Conservation (phyloP, 1,140 invertebrate species). For the Macrocentrus cingulum region DNA sequence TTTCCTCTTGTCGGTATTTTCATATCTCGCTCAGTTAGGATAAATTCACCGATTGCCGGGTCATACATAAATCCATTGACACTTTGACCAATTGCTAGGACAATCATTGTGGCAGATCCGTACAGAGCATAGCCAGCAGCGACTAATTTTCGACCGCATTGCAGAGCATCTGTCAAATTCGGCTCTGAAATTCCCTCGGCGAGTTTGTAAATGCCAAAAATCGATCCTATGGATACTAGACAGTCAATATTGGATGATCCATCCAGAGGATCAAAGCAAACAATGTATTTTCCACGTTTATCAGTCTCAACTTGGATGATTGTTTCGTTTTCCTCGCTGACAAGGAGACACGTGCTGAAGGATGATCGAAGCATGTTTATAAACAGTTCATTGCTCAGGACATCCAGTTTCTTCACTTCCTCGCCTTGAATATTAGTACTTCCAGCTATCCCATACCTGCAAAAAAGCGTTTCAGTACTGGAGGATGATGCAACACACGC, state of each 20-base stretch:
- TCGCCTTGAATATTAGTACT: conserved; percentile 96
- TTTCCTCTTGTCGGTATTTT: conserved; percentile 83
- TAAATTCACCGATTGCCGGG: conserved; percentile 96
- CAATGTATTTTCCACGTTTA: conserved; percentile 94
- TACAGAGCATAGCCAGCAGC: conserved; percentile 97
- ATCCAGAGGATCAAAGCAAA: conserved; percentile 98
- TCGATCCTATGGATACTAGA: conserved; percentile 97
- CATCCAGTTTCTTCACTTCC: conserved; percentile 97
- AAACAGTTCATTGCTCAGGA: conserved; percentile 96
- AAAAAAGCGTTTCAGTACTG: background rate
- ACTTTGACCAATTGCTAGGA: conserved; percentile 79
- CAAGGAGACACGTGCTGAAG: conserved; percentile 86
- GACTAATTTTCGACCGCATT: conserved; percentile 83
- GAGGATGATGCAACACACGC: too few relatives aligned
- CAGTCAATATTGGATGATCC: conserved; percentile 99
- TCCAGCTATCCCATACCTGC: conserved; percentile 90
- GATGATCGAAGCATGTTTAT: conserved; percentile 98
- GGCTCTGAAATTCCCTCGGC: conserved; percentile 54
- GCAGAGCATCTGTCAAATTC: conserved; percentile 73
- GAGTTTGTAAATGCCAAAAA: conserved; percentile 92
- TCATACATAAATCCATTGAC: conserved; percentile 98
- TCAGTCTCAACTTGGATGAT: conserved; percentile 89
- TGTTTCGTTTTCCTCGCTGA: conserved; percentile 95
- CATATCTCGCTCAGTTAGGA: conserved; percentile 93
- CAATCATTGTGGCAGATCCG: conserved; percentile 94